These are phyloP conservation scores for Eupeodes corollae DNA, from an alignment of 1,140 invertebrate species.

Conservation along the genomic window DNA sequence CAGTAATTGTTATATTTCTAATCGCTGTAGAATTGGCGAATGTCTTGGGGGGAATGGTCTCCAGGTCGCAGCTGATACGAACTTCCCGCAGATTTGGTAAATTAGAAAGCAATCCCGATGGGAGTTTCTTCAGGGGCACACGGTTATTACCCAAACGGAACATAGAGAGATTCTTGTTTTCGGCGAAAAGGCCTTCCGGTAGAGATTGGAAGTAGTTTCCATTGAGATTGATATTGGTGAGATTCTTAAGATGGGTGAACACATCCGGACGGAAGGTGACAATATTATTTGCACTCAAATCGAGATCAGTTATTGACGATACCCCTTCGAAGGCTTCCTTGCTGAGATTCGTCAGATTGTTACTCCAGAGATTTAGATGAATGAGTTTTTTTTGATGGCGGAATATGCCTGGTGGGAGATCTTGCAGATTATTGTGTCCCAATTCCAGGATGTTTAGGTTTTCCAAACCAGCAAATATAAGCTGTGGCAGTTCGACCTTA, in stretches of 20 bases:
- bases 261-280: slow-evolving; percentile 43
- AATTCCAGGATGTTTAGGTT: slow-evolving; percentile 49
- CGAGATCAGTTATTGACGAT: slow-evolving; percentile 45
- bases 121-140: slow-evolving; percentile 42
- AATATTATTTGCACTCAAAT: slow-evolving; percentile 50
- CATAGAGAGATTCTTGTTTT: slow-evolving; percentile 41
- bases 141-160: slow-evolving; percentile 46
- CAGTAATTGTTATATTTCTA: slow-evolving; percentile 42
- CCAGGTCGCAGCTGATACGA: slow-evolving; percentile 35
- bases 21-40: slow-evolving; percentile 44
- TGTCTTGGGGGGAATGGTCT: slow-evolving; percentile 42
- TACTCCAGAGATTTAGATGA: slow-evolving; percentile 51
- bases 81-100: slow-evolving; percentile 42
- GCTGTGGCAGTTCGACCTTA: slow-evolving; percentile 43
- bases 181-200: slow-evolving; percentile 46
- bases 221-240: slow-evolving; percentile 47
- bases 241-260: slow-evolving; percentile 45
- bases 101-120: slow-evolving; percentile 43
- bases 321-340: slow-evolving; percentile 47
- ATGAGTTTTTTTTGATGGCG: slow-evolving; percentile 44
- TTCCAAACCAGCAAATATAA: slow-evolving; percentile 43
- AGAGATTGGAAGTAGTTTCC: slow-evolving; percentile 47
- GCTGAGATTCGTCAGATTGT: slow-evolving; percentile 45
- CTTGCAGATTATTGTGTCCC: slow-evolving; percentile 46
- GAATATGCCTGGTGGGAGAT: slow-evolving; percentile 47